A percentile compares a stretch with the other conserved stretches of the same genome.
Conservation (phyloP, 2,888 invertebrate species). For the Reticulitermes lucifugus region DNA sequence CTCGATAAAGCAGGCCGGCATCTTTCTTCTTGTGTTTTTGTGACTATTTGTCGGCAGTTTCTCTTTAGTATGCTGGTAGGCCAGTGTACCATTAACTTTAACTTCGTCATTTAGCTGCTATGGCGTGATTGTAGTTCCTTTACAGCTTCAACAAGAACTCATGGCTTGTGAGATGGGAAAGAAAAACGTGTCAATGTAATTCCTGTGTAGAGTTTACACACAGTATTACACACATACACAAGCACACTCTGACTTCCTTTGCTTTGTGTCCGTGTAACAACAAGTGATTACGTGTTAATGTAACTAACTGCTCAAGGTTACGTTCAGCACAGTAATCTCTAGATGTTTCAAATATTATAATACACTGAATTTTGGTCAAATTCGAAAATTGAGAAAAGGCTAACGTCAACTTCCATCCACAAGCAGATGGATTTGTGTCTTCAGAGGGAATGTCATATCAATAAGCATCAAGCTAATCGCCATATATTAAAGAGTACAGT, state of each 20-base stretch:
- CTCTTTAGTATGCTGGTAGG: slow-evolving; percentile 14
- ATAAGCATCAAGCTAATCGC: no score
- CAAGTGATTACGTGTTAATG: not conserved
- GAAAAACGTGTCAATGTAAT: slow-evolving; percentile 27
- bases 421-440: not conserved
- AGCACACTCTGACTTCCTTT: not conserved
- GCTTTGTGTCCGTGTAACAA: not conserved
- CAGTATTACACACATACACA: not conserved
- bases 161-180: not conserved
- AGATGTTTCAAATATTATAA: not conserved
- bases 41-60: slow-evolving; percentile 29
- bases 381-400: not conserved
- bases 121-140: slow-evolving; percentile 35
- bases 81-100: slow-evolving; percentile 35
- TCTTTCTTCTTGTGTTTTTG: slow-evolving; percentile 39
- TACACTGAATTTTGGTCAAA: not conserved
- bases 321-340: not conserved
- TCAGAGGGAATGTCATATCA: not conserved
- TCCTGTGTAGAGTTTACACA: slow-evolving; percentile 31
- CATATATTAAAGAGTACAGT: no score
- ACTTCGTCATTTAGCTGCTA: slow-evolving; percentile 37
- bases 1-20: slow-evolving; percentile 39
- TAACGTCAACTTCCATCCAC: no score
- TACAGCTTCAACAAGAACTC: slow-evolving; percentile 22
- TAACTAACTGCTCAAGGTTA: not conserved